A percentile compares a stretch with the other conserved stretches of the same genome.
Evolutionary conservation across 2,797 vertebrate genomes (phyloP).

Genomic region (Mionectes olivaceus): DNA sequence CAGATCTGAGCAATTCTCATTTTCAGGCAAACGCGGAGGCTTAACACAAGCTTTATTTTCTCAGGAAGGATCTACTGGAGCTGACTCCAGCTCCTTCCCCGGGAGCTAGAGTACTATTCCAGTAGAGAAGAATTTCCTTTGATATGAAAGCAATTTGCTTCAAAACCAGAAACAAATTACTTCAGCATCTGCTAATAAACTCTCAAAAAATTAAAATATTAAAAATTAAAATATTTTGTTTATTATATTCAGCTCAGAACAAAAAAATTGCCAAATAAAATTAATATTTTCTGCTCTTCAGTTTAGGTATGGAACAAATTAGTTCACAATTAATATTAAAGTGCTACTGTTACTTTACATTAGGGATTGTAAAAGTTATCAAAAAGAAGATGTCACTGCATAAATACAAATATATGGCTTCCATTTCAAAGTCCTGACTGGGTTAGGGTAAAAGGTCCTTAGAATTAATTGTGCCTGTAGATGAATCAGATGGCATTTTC

Average conservation of each 20-base stretch:
- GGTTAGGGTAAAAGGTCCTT: neutral
- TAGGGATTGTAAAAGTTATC: neutral
- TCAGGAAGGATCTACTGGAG: neutral
- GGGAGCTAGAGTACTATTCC: neutral
- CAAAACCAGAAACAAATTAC: neutral
- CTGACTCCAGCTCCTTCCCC: neutral
- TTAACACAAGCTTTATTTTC: neutral
- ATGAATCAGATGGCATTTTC: neutral
- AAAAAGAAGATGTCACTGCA: neutral
- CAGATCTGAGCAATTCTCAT: neutral
- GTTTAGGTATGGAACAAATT: neutral
- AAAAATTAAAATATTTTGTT: neutral
- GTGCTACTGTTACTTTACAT: neutral
- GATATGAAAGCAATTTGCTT: slow-evolving; percentile 1
- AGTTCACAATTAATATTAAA: neutral
- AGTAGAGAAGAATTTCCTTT: neutral
- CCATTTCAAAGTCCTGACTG: neutral
- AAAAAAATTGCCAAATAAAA: neutral
- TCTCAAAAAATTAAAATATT: neutral
- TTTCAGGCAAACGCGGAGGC: neutral
- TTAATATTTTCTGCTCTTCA: neutral
- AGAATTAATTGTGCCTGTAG: neutral
- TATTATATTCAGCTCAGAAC: neutral
- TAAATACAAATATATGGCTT: neutral
- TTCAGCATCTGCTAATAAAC: neutral